Evolutionary conservation across 1,140 invertebrate species (phyloP), one percentile per base, ranked within the genome.

Genomic region (Cataglyphis hispanica): DNA sequence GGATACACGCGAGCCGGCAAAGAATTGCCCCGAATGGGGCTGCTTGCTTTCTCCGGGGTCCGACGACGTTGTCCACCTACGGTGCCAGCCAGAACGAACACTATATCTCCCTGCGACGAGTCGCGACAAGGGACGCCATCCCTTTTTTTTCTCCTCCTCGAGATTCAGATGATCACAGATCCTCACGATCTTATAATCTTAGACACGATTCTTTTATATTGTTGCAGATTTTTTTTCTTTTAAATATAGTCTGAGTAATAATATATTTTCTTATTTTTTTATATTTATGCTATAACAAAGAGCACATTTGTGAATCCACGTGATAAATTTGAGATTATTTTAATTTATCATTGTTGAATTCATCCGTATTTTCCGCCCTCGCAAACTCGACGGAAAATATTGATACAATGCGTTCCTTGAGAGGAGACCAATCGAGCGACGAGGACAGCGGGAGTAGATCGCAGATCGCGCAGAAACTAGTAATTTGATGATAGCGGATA

Each of bases 1-100:
- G 93, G 92, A 95, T 94, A 94, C 93, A 94, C 93, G 91, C 94
- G 92, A 93, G 90, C 91, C 87, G 91, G 86, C 90, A 87, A 93
- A 93, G 92, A 94, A 94, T 94, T 92, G 94, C 89, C 90, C 70
- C 69, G 85, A 69, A 77, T 86, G 88, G 83, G 31, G 89, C 86
- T 60, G 43, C 63, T 63, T 63, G 43, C 63, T 63, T n/a, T 70
- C 67, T 81, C 50, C 60, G 27, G 60, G 64, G 25, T 53, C 43
- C 76, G 70, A 56, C 69, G 67, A 74, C 69, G 61, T 69, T 4
- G 64, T 90, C 88, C 92, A 87, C 90, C 89, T 90, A 90, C 86
- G 89, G 88, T 89, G 84, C 87, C 83, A 64, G 46, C 77, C 66
- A 58, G 78, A 40, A 72, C 53, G 31, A 78, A 46, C 7, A 43